Evolutionary conservation across 2,888 invertebrate genomes (phyloP), one percentile per base, ranked within the genome.

Genomic region (Epiblema foenella): DNA sequence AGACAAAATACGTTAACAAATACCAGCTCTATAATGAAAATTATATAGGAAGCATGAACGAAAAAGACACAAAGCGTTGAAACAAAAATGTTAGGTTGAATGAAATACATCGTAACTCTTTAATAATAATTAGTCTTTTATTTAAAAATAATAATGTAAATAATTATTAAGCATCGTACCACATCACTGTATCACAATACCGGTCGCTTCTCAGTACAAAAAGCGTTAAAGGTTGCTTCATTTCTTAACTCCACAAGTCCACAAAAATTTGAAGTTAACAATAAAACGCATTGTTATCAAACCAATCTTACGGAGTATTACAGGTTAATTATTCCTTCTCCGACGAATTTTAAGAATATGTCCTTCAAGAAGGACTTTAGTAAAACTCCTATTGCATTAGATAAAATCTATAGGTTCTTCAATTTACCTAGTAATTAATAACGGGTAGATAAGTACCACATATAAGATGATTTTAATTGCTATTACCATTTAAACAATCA

Each of bases 151-250:
- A 85, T 83, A 84, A 83, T 77, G 79, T 83, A 82, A 85, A 89
- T 86, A 88, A 89, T 86, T 89, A 88, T 86, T 87, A 90, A 89
- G 89, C 90, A 89, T 90, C 88, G 82, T 89, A 91, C 75, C 71
- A 72, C 89, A 89, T 88, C 83, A 86, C 85, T 87, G 87, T 91
- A 93, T 91, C 91, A 92, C 92, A 92, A 89, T 89, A 89, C 87
- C 85, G 81, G 82, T 82, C 83, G 85, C 84, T 80, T 83, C 79
- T 84, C 82, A 80, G 80, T 83, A 82, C 81, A 82, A 79, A 82
- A 85, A 85, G 85, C 85, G 79, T 82, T 80, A 75, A 76, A 68
- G 51, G 81, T 77, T 74, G 83, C 79, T 84, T 81, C 84, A 85
- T 81, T 79, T 75, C 87, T 85, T 80, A 87, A 86, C 86, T 83